Conservation (phyloP, 2,113 vertebrate species). For the Halcyon malimbica region DNA sequence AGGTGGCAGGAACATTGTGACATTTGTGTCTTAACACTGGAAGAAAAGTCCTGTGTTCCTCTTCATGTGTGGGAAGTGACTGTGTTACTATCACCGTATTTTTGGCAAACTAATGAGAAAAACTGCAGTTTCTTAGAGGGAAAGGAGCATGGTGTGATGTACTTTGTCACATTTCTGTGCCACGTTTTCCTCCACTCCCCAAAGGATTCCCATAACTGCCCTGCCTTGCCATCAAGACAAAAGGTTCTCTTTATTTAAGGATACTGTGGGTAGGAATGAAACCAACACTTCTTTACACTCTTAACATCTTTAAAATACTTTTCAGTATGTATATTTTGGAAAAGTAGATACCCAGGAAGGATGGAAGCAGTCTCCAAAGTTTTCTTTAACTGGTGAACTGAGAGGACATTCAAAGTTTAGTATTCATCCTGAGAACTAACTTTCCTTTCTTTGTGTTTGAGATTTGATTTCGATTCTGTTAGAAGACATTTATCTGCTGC, state of each 20-base stretch:
- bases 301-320: neutral
- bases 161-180: neutral
- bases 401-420: neutral
- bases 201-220: neutral
- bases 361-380: neutral
- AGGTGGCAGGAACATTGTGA: neutral
- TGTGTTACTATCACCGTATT: neutral
- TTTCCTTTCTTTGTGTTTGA: neutral
- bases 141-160: neutral
- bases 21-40: neutral
- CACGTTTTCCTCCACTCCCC: neutral
- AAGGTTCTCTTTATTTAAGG: neutral
- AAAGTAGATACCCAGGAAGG: neutral
- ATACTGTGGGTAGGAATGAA: neutral
- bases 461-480: neutral
- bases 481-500: neutral
- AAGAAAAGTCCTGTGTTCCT: neutral
- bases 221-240: neutral
- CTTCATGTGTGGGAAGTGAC: neutral
- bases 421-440: neutral
- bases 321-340: neutral
- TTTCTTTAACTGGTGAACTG: neutral
- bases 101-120: neutral
- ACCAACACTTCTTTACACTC: neutral
- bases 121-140: neutral